Evolutionary conservation across 1,140 invertebrate genomes (phyloP), one percentile per base, ranked within the genome.

Genomic region (Physella acuta): DNA sequence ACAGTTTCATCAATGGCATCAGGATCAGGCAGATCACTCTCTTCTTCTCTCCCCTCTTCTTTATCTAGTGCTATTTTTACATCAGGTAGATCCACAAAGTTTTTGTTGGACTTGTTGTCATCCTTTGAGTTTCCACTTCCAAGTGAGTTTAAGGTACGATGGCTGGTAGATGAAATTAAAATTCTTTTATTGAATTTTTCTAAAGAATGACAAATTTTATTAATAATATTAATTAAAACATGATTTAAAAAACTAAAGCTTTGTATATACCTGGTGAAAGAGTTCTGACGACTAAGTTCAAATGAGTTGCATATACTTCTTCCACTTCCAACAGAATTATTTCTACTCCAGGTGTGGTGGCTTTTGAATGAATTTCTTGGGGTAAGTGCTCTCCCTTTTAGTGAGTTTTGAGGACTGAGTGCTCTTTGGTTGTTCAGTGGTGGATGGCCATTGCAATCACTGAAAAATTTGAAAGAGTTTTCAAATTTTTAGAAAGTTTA

Each of bases 341-440:
- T 83, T 3, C 82, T 69, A 68, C 77, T 81, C 69, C 73, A 73
- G 31, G 76, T 79, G 34, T 79, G 75, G 65, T 78, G 77, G 49
- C 83, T 83, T 36, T 84, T 81, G 70, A 92, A 89, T 3, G 90
- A 91, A 85, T 91, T 92, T 79, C 91, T 91, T 36, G 91, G 90
- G 8, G 81, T 79, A 3, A 79, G 76, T 31, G 81, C 77, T 34
- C 80, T 70, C 34, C 83, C 82, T 55, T 85, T 81, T 67, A 91
- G 88, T 1, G 90, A 85, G 75, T 85, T 86, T 70, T 86, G 85
- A 53, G 85, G 84, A 56, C 84, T 85, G 28, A 88, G 72, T 17
- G 80, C 75, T 39, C 85, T 70, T 70, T 84, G 83, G 73, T 86
- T 86, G 77, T 85, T 86, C 33, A 84, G 64, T 1, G 79, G 74